Base-by-base conservation (phyloP, 2,797 vertebrate genomes). In the Scomberomorus guttatus region DNA sequence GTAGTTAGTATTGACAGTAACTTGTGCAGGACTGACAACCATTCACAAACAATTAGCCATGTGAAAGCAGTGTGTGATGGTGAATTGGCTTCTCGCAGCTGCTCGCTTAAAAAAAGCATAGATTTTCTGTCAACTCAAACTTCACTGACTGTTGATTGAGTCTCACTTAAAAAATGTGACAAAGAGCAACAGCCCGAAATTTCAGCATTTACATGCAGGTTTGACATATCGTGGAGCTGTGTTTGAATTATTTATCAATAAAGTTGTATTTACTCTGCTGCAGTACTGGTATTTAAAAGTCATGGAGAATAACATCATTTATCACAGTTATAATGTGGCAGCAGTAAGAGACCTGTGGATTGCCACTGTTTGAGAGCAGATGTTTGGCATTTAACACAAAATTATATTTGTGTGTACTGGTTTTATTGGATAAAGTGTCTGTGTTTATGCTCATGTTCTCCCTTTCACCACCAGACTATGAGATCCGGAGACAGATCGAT, bases 401-500 rank as follows among this genome's bases (percentile, higher is more conserved):
- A 80, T 71, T 59, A 52, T 25, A 66, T 75, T 59, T 70, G 74
- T 70, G 44, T 57, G 55, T 50, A 15, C 8, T 29, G n/a, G 44
- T 65, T 59, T 57, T 60, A 62, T 57, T 72, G 34, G 72, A 68
- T 58, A 25, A 77, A 67, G n/a, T 14, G 27, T 68, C 59, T 82
- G 74, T 57, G 20, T 77, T 55, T 71, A n/a, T 77, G 58, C 24
- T 61, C 37, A 56, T 68, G 50, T 81, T 70, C 20, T 51, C 27
- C 34, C 57, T 65, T 15, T 39, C 81, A 72, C 89, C 82, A 39
- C 68, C 91, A 99, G 98, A 99, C 93, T 99, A 95, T 85, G 98
- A 99, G 96, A 98, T 99, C 93, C 95, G 96, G 93, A 97, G 98
- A 83, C 98, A 99, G 95, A 97, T 95, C 73, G 89, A 84, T 60